Base-by-base conservation (phyloP, 2,113 vertebrate genomes). In the Ceyx melanurus region DNA sequence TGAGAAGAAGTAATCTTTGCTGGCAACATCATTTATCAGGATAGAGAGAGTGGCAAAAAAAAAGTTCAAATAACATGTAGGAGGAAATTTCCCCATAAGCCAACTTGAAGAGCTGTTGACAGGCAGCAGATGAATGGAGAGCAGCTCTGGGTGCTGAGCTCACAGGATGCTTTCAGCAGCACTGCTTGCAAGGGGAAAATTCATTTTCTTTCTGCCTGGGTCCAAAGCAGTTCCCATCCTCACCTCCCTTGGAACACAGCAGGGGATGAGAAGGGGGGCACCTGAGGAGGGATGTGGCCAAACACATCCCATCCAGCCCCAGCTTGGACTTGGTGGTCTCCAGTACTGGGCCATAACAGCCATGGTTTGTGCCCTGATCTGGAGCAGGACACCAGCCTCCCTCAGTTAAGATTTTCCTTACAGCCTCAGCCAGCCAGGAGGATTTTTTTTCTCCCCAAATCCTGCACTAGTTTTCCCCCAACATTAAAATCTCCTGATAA, bases 61-160 rank as follows among this genome's bases (percentile, higher is more conserved):
- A 74, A 12, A 25, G 68, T 67, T 91, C 61, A 45, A 78, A 84
- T 90, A 62, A 84, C 48, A 54, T 5, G 84, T 84, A 89, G 76
- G 92, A 95, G 91, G 94, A 88, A 68, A 86, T 88, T 72, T 66
- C 70, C 81, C 58, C 61, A 25, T n/a, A 19, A 45, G 89, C 72
- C 76, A 92, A 83, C 25, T 0, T 43, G 86, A 89, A 78, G 67
- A 88, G 74, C 17, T 90, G 74, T 62, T 1, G 5, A 66, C 68
- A 83, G 82, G 60, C 72, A 81, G 33, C n/a, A 81, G 82, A 60
- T 58, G 75, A 90, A 87, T 35, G 70, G 51, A 12, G 43, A 61
- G 42, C 11, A 45, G 35, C 0, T 0, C 62, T 51, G 61, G 51
- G 6, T 33, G 13, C 50, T 1, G 2, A 18, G 81, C 54, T 42